These are phyloP conservation scores for Lydus trimaculatus DNA, from an alignment of 2,888 invertebrate genomes.

Conservation along the genomic window DNA sequence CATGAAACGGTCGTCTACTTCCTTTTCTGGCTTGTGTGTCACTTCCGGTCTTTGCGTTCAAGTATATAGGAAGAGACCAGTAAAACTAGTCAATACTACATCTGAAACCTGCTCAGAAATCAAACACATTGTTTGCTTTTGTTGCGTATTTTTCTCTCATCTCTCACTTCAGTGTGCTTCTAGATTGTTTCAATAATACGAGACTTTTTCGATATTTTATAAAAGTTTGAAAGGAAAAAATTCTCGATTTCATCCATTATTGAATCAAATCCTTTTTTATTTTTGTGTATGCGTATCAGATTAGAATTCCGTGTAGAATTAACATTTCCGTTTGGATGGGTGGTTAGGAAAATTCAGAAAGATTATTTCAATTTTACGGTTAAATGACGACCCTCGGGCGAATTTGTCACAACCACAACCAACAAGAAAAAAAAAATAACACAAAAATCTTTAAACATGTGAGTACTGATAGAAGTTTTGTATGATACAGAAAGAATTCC, in stretches of 20 bases:
- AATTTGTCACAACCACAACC: conserved; percentile 8
- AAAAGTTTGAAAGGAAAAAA: not conserved
- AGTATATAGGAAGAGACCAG: conserved; percentile 38
- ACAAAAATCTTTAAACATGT: conserved; percentile 15
- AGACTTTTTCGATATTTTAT: not conserved
- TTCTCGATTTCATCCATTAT: not conserved
- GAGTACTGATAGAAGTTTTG: not conserved
- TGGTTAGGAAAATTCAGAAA: conserved; percentile 10
- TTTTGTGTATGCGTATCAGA: conserved; percentile 5
- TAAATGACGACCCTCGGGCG: conserved; percentile 13
- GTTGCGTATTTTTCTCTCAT: not conserved
- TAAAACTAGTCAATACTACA: conserved; percentile 48
- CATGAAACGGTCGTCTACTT: conserved; percentile 50
- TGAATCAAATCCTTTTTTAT: not conserved
- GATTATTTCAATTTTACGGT: conserved; percentile 17
- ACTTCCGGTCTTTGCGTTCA: conserved; percentile 46
- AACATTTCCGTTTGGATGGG: conserved; percentile 1
- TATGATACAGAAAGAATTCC: conserved; percentile 7
- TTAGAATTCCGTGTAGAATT: conserved; percentile 3
- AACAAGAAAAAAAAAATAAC: no score
- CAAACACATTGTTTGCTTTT: conserved; percentile 30
- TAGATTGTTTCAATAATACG: not conserved
- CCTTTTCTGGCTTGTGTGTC: conserved; percentile 52
- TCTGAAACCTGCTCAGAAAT: conserved; percentile 42
- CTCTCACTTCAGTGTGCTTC: not conserved